Evolutionary conservation across 2,797 vertebrate genomes (phyloP).

Genomic region (Oreochromis grahami): DNA sequence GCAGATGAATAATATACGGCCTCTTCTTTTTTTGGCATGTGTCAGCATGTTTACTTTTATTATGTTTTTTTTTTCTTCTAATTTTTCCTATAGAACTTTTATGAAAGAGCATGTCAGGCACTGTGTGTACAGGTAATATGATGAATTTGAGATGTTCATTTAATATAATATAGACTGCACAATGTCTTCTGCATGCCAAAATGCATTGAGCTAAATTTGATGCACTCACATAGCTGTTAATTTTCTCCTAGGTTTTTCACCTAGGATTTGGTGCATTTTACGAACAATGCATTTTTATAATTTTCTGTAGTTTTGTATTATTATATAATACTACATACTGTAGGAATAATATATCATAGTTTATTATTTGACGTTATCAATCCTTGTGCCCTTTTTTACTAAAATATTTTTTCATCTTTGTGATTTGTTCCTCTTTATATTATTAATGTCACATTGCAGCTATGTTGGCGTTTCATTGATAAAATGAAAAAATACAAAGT

Average conservation of each 20-base stretch:
- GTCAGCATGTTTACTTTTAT: slow-evolving; percentile 54
- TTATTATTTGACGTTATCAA: background rate
- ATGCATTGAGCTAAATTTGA: slow-evolving; percentile 40
- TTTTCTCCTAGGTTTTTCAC: slow-evolving; percentile 27
- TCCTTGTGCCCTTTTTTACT: background rate
- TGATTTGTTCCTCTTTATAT: background rate
- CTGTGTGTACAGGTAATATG: slow-evolving; percentile 21
- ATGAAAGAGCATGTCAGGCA: slow-evolving; percentile 38
- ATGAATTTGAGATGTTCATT: slow-evolving; percentile 26
- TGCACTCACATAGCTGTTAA: slow-evolving; percentile 26
- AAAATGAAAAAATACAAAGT: background rate
- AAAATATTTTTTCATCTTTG: background rate
- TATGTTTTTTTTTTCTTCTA: slow-evolving; percentile 33
- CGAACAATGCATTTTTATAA: background rate
- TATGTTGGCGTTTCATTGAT: background rate
- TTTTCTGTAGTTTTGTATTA: background rate
- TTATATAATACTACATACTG: background rate
- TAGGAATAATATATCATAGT: background rate
- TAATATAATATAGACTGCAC: slow-evolving; percentile 24
- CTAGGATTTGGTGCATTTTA: slow-evolving; percentile 14
- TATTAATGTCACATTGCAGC: background rate
- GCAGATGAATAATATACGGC: slow-evolving; percentile 60
- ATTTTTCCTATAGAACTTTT: slow-evolving; percentile 61
- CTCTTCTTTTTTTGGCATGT: slow-evolving; percentile 33
- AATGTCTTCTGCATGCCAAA: slow-evolving; percentile 37